Base-by-base conservation (phyloP, 2,797 vertebrate genomes). In the Novumbra hubbsi region DNA sequence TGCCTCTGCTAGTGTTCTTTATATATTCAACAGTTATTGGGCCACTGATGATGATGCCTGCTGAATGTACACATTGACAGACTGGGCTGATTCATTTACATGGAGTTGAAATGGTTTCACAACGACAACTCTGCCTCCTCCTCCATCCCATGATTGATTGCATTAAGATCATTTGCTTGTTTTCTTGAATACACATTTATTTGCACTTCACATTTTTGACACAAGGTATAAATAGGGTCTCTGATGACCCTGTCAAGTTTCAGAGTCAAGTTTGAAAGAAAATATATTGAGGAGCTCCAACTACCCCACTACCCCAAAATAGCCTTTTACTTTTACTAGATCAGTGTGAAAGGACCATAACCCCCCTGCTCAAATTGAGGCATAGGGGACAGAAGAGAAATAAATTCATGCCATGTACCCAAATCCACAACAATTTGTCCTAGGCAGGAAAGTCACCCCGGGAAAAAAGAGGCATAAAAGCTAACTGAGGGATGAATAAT, bases 401-500 rank as follows among this genome's bases (percentile, higher is more conserved):
- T 80, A 68, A 79, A 86, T 88, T 89, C 81, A 68, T 67, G 78
- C 83, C 77, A 75, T 86, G 80, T 87, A 86, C 78, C 82, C 81
- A 84, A 88, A 88, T 85, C 85, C 87, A 84, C 82, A 81, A 83
- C 85, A 88, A 88, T 89, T 91, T 90, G 83, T 90, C 83, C 87
- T 81, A 81, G 88, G 85, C 78, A 83, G 79, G 71, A 88, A 89
- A 90, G 82, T 88, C 85, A 89, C 82, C 81, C 75, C 71, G 65
- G 66, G 28, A 71, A 68, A 78, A 83, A 77, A 76, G 71, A 3
- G 70, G 74, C 85, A 83, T 85, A 82, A 41, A 85, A 84, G 82
- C 84, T 80, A 84, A 89, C 86, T 80, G 83, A 84, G 81, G 78
- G 77, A 92, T 93, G 90, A 93, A 93, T 93, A 91, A 92, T 91